These are phyloP conservation scores for Varecia variegata DNA, from an alignment of 2,797 vertebrate species.

Conservation along the genomic window DNA sequence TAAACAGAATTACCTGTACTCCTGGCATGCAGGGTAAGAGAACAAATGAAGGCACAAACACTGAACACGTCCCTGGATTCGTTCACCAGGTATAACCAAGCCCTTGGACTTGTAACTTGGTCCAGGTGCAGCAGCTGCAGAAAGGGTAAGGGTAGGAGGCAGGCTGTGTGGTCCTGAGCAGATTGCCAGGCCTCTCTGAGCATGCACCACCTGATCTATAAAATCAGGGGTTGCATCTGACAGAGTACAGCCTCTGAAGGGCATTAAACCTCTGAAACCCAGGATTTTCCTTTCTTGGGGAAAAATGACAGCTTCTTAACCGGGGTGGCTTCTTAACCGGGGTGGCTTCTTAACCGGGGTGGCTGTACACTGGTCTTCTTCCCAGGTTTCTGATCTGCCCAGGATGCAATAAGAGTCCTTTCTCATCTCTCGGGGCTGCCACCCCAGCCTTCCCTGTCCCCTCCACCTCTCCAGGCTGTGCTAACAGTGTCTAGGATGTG, in stretches of 20 bases:
- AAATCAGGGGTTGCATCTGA: not conserved
- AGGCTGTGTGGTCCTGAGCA: not conserved
- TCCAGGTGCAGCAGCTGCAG: not conserved
- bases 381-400: not conserved
- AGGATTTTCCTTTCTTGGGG: not conserved
- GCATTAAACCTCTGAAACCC: not conserved
- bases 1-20: no score
- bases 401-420: not conserved
- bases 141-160: not conserved
- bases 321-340: not conserved
- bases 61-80: accelerated
- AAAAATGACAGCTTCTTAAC: not conserved
- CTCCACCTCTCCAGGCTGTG: not conserved
- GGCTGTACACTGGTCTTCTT: not conserved
- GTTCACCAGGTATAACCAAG: not conserved
- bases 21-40: not conserved
- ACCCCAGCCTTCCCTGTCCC: not conserved
- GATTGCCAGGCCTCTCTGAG: not conserved
- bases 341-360: not conserved
- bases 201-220: not conserved
- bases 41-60: not conserved
- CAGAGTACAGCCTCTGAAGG: not conserved
- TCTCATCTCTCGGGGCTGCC: not conserved
- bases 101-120: no score
- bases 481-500: not conserved